Percentiles rank a stretch among this genome's conserved stretches.
Conservation (phyloP, 2,888 invertebrate genomes). For the Amphiduros pacificus region DNA sequence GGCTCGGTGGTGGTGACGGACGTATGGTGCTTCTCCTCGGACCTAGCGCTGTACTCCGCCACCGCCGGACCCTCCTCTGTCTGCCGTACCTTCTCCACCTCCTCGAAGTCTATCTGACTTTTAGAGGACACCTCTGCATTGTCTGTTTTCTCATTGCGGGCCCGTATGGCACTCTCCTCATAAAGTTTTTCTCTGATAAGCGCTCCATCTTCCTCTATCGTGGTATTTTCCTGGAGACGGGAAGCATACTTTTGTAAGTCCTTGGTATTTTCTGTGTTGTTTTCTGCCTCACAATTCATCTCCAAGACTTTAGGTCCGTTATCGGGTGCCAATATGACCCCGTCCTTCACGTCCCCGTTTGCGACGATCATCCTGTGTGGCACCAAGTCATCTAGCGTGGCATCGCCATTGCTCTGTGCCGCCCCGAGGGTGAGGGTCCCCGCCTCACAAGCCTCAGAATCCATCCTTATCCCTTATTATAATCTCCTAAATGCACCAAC, state of each 20-base stretch:
- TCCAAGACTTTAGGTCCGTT: neutral
- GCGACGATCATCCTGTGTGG: neutral
- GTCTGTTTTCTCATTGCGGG: slow-evolving; percentile 2
- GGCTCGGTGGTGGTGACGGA: slow-evolving; percentile 1
- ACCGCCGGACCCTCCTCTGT: neutral
- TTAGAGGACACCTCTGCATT: slow-evolving; percentile 6
- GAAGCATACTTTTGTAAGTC: neutral
- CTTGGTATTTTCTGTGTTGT: neutral
- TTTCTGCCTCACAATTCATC: neutral
- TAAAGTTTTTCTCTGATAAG: slow-evolving; percentile 4
- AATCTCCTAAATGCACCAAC: too few species aligned
- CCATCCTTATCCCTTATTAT: too few species aligned
- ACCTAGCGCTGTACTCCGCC: slow-evolving; percentile 2
- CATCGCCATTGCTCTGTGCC: too few species aligned
- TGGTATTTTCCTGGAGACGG: neutral
- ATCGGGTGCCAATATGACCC: too few species aligned
- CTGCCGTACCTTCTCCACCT: neutral
- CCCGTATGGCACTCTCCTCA: slow-evolving; percentile 11
- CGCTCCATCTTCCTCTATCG: neutral
- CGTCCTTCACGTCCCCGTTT: neutral
- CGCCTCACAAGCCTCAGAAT: too few species aligned
- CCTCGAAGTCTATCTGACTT: neutral
- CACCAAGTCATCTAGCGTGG: neutral
- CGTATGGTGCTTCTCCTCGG: slow-evolving; percentile 13
- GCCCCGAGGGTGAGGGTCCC: too few species aligned